phyloP scores from a whole-genome alignment of 2,888 invertebrate species.

The Orchesella flavescens region DNA sequence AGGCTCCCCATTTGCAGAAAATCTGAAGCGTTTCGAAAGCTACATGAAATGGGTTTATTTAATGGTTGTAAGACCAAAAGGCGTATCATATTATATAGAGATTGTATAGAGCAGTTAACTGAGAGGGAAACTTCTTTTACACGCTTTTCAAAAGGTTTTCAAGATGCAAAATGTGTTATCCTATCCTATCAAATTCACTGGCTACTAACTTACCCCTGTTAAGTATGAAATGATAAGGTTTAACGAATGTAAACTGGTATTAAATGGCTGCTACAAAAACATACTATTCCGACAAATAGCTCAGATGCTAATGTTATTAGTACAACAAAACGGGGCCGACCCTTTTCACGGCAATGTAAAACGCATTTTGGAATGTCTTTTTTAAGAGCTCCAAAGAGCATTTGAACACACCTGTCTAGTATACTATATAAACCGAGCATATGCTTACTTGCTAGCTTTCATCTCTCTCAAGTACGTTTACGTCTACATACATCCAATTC shows the following conservation, averaged over 20 bases:
- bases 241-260: background rate
- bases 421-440: too few relatives aligned
- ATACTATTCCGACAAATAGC: background rate
- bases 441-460: background rate
- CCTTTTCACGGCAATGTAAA: conserved; percentile 10
- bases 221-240: conserved; percentile 1
- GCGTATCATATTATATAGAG: too few relatives aligned
- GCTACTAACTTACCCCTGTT: background rate
- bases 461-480: conserved; percentile 1
- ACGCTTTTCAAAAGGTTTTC: conserved; percentile 12
- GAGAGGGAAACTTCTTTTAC: conserved; percentile 41
- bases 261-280: background rate
- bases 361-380: background rate
- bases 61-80: background rate
- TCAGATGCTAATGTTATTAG: conserved; percentile 2
- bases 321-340: background rate
- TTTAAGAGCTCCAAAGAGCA: background rate
- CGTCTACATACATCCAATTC: too few relatives aligned
- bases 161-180: background rate
- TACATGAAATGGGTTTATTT: background rate
- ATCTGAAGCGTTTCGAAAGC: background rate
- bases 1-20: too few relatives aligned
- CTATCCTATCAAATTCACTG: background rate
- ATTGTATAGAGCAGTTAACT: background rate
- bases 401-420: conserved; percentile 4